These are phyloP conservation scores for Venturia canescens DNA, from an alignment of 1,140 invertebrate genomes.

Conservation along the genomic window DNA sequence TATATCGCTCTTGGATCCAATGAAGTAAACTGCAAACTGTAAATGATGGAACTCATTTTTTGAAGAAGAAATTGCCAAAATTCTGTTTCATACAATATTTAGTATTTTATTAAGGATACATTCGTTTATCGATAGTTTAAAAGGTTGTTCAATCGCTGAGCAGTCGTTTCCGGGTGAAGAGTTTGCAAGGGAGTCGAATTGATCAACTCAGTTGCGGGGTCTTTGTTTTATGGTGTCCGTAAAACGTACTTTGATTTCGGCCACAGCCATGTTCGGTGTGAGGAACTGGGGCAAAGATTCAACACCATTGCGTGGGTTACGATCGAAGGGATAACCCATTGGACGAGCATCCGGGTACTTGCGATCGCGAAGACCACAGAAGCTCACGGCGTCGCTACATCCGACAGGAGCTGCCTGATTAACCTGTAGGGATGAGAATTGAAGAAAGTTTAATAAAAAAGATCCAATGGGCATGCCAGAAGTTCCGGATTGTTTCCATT, in stretches of 20 bases:
- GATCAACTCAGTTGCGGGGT: neutral
- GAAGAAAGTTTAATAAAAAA: neutral
- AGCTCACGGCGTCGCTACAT: slow-evolving; percentile 82
- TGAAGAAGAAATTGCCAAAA: too few species aligned
- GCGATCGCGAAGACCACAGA: slow-evolving; percentile 82
- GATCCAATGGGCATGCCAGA: too few species aligned
- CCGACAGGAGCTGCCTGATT: slow-evolving; percentile 76
- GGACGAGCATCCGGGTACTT: slow-evolving; percentile 82
- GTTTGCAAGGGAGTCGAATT: neutral
- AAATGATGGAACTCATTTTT: too few species aligned
- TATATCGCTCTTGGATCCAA: too few species aligned
- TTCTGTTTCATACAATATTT: too few species aligned
- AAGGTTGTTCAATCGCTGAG: neutral
- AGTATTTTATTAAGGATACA: too few species aligned
- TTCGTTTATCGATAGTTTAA: neutral
- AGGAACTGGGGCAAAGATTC: slow-evolving; percentile 68
- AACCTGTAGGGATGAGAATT: slow-evolving; percentile 68
- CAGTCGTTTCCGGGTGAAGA: neutral
- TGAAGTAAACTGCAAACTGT: too few species aligned
- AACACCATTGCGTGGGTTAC: slow-evolving; percentile 67
- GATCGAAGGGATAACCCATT: slow-evolving; percentile 86
- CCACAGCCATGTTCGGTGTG: slow-evolving; percentile 70
- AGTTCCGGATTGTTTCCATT: too few species aligned
- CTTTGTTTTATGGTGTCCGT: slow-evolving; percentile 46
- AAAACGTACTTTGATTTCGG: slow-evolving; percentile 60